phyloP scores from a whole-genome alignment of 2,888 invertebrate genomes.

The Erebia epiphron region DNA sequence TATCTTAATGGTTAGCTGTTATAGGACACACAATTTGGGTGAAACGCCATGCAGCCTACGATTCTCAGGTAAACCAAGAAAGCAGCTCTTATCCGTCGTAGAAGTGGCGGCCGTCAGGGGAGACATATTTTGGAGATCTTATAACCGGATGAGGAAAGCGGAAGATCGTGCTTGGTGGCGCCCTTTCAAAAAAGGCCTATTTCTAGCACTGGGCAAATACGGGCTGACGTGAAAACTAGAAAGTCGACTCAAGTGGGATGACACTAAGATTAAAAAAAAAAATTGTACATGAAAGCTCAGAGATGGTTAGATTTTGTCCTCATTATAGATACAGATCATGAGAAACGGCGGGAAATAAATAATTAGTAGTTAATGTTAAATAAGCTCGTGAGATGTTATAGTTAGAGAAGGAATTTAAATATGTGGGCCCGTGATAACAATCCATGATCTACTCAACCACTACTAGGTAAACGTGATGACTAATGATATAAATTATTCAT shows the following conservation, averaged over 20 bases:
- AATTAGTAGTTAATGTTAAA: not conserved
- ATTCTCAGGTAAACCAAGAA: no score
- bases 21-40: no score
- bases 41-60: no score
- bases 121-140: no score
- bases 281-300: not conserved
- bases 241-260: not conserved
- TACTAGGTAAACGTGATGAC: conserved; percentile 9
- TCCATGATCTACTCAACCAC: conserved; percentile 11
- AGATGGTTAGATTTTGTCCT: not conserved
- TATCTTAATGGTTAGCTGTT: no score
- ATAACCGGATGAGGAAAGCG: no score
- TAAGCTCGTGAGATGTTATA: not conserved
- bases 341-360: not conserved
- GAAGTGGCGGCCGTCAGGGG: no score
- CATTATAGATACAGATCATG: no score
- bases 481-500: conserved; percentile 12
- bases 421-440: not conserved
- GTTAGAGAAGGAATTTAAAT: conserved; percentile 3
- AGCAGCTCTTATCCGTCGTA: no score
- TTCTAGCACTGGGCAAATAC: no score
- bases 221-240: not conserved
- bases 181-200: no score
- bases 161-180: no score
- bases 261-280: not conserved